Evolutionary conservation across 2,113 vertebrate genomes (phyloP), one percentile per base, ranked within the genome.

Genomic region (Pelecanus crispus): DNA sequence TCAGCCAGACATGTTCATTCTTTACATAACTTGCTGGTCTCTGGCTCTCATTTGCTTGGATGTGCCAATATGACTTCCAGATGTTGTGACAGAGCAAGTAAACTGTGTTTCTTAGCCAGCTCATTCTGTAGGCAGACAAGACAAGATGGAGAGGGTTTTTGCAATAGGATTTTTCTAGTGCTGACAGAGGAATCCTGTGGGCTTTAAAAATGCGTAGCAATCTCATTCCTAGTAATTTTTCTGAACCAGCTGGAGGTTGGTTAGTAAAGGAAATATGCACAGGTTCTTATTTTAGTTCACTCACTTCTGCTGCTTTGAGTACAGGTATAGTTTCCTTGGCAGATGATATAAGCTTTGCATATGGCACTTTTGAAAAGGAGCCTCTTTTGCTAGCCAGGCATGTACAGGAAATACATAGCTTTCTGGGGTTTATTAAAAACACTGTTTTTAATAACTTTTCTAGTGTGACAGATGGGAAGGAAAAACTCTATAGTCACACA

Each of bases 361-460:
- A 61, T 74, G 81, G 71, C 55, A 67, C n/a, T 89, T 63, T 34
- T 94, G 32, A 86, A 81, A 89, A 92, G 45, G 21, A 93, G 13
- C 24, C 58, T 83, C 71, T 72, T 59, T 88, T 86, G 26, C 63
- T 81, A 66, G 81, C 70, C 84, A 95, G 62, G 24, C 89, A 77
- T 91, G 70, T 85, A 82, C 84, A 92, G 95, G 89, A 95, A 97
- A 87, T 70, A 38, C 78, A 88, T 24, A 77, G 47, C 74, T 95
- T 95, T 95, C 94, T 96, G 95, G 70, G 71, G 36, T 91, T 96
- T 93, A 94, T 95, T 95, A 91, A 97, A 96, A 91, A 16, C 38
- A 38, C n/a, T 90, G 73, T 7, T 94, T 95, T 95, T 90, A 97
- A 95, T 92, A 94, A 92, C 74, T 91, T 88, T 91, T 88, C 73